Conservation (phyloP, 2,113 vertebrate genomes). For the Abramis brama region DNA sequence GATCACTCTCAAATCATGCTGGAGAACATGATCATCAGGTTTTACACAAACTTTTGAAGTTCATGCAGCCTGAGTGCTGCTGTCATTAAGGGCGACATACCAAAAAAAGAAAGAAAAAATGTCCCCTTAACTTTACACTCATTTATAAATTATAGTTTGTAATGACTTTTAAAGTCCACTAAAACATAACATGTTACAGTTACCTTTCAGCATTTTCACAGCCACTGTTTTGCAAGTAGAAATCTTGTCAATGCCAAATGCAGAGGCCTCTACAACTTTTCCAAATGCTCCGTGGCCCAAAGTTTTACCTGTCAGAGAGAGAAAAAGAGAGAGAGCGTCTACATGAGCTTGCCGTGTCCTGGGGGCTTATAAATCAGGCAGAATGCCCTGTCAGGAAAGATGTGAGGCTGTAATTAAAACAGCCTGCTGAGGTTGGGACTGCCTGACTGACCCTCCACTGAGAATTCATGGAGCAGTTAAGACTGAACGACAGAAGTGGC, state of each 20-base stretch:
- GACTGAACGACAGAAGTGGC: constrained; percentile 58
- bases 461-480: constrained; percentile 65
- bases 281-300: constrained; percentile 94
- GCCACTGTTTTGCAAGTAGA: constrained; percentile 97
- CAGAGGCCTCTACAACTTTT: constrained; percentile 93
- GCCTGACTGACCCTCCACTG: constrained; percentile 49
- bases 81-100: neutral
- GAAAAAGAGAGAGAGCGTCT: constrained; percentile 9
- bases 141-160: neutral
- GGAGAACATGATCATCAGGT: neutral
- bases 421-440: constrained; percentile 61
- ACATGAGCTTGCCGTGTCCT: constrained; percentile 54
- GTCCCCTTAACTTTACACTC: neutral
- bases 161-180: neutral
- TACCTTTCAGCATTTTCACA: constrained; percentile 98
- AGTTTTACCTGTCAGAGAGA: constrained; percentile 86
- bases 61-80: neutral
- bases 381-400: constrained; percentile 61
- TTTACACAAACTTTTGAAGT: neutral
- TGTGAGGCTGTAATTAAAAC: constrained; percentile 69
- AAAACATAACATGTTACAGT: constrained; percentile 9
- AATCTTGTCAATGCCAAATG: constrained; percentile 94
- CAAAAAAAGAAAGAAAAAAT: neutral
- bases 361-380: constrained; percentile 56
- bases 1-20: constrained; percentile 9